Evolutionary conservation across 2,113 vertebrate genomes (phyloP), one percentile per base, ranked within the genome.

Genomic region (Larimichthys crocea): DNA sequence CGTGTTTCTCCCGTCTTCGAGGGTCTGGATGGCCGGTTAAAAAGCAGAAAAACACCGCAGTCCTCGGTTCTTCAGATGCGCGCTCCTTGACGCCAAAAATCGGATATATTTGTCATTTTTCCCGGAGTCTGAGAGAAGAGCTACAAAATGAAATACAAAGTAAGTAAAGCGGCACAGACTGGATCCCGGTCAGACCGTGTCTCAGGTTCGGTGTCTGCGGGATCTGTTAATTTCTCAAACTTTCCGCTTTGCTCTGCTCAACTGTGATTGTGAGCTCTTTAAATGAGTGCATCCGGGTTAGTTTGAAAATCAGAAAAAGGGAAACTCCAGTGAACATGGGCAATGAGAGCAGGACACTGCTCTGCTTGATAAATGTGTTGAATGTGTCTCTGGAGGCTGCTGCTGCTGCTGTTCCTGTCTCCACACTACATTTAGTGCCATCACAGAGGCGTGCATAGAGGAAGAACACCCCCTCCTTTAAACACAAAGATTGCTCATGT

Each of bases 111-210:
- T 49, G 12, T 49, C 15, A 16, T 2, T 49, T 49, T 19, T 40
- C 7, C 59, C 10, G 86, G 88, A 92, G 83, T 86, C 82, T 31
- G 16, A 46, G 52, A 74, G 44, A 69, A 48, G 83, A 86, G 68
- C 59, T 19, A 44, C 79, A 88, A 80, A 17, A 95, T 95, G 95
- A 95, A 95, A 87, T 94, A 95, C 83, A 95, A 95, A 95, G 95
- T 95, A 92, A 95, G 95, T 94, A 77, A 48, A 44, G 48, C 26
- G 46, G 26, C 50, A 29, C 29, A 62, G 69, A 19, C 50, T 26
- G 81, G 12, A 19, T 42, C 35, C 46, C 0, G 26, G 7, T 46
- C 22, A 35, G 19, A 75, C 1, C 31, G 12, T 53, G 15, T 35
- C 62, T 50, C 29, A 52, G 74, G 48, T 78, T 57, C 14, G 46